Evolutionary conservation across 1,140 invertebrate species (phyloP).

Genomic region (Chionoecetes opilio): DNA sequence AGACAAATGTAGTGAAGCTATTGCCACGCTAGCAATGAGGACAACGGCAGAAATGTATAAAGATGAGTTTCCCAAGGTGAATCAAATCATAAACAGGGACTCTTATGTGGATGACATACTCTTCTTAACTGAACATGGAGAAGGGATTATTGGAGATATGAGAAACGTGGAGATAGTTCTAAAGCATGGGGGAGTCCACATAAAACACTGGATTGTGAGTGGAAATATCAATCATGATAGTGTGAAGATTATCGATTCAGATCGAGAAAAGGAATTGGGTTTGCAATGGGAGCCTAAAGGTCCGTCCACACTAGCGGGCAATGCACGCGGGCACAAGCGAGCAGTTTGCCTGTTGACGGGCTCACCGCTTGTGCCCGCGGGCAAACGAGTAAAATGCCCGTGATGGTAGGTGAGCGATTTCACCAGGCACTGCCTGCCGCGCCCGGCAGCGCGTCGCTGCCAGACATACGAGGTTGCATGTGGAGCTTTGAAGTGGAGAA

Average conservation of each 20-base stretch:
- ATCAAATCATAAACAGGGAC: neutral
- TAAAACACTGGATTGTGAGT: slow-evolving; percentile 27
- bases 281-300: neutral
- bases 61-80: neutral
- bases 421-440: too few relatives aligned
- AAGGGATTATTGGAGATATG: neutral
- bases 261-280: neutral
- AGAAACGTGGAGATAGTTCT: neutral
- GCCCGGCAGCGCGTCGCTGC: too few relatives aligned
- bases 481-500: too few relatives aligned
- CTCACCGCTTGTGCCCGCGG: too few relatives aligned
- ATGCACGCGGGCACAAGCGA: too few relatives aligned
- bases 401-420: too few relatives aligned
- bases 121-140: neutral
- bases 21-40: neutral
- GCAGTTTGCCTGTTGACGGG: too few relatives aligned
- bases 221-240: neutral
- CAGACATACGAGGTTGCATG: too few relatives aligned
- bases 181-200: neutral
- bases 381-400: too few relatives aligned
- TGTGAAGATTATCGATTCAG: neutral
- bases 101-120: neutral
- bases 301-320: too few relatives aligned
- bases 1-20: neutral
- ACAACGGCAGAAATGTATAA: neutral